Base-by-base conservation (phyloP, 2,797 vertebrate genomes). In the Geotrypetes seraphini region DNA sequence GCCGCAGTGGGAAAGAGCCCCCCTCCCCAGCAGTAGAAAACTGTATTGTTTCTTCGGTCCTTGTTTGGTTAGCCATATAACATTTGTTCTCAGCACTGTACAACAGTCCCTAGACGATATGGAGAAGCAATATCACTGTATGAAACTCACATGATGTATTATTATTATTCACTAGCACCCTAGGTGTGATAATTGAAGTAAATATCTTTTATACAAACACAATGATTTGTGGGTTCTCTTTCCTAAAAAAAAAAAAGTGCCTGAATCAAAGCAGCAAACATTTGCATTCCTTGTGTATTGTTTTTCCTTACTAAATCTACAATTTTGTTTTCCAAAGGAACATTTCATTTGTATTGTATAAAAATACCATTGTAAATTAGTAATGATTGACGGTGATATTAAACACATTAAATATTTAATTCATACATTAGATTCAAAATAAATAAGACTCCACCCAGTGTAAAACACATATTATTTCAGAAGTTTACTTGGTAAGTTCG, bases 191-290 rank as follows among this genome's bases (percentile, higher is more conserved):
- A 86, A 96, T 91, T 94, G 92, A 97, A 97, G 92, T 97, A 97
- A 97, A 97, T 96, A 94, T 96, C 92, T 97, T 97, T 96, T 97
- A 94, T 96, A 97, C 90, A 96, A 96, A 96, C 94, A 97, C 89
- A 81, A 80, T 39, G 25, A 63, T 3, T 78, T 28, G 77, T 88
- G 78, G 75, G 79, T 71, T 82, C 79, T 85, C 64, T 80, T 87
- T 83, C 18, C 84, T 77, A 39, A 62, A 47, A 50, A 53, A 34
- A 44, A 26, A 42, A 52, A n/a, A n/a, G 52, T 60, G 50, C 71
- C 10, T 33, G 31, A 27, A 28, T 40, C 61, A 32, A 55, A 67
- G 66, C 74, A 73, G 66, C 71, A 75, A 70, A 78, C 63, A 66
- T 68, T 75, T 66, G 50, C 55, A 53, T 50, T 42, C 19, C 2